Conservation (phyloP, 2,797 vertebrate species). For the Squalus acanthias region DNA sequence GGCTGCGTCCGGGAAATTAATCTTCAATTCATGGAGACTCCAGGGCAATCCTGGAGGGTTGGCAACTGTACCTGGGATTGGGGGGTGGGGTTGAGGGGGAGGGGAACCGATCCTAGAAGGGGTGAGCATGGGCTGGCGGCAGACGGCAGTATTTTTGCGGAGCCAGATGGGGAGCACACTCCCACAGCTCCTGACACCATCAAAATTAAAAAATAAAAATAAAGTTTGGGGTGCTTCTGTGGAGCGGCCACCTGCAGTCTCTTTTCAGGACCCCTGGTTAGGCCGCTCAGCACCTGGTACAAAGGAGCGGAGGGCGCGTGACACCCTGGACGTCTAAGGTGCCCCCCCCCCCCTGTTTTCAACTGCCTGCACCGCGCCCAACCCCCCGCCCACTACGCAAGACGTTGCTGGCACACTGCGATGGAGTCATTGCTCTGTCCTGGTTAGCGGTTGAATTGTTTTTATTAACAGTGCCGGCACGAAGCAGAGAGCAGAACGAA, state of each 20-base stretch:
- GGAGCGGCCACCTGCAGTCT: too few species aligned
- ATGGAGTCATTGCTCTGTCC: background rate
- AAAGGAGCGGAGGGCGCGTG: background rate
- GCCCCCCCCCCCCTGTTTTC: background rate
- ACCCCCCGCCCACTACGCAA: background rate
- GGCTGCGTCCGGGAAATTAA: too few species aligned
- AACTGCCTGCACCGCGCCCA: background rate
- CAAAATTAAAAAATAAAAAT: background rate
- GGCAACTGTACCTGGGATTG: background rate
- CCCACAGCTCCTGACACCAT: background rate
- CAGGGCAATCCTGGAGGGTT: background rate
- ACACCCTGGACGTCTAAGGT: background rate
- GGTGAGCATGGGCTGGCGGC: too few species aligned
- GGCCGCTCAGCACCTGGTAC: background rate
- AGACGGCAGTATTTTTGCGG: background rate
- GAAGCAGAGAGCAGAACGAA: background rate
- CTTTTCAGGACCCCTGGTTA: background rate
- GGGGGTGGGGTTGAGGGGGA: background rate
- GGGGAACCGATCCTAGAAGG: too few species aligned
- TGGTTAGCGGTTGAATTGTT: background rate
- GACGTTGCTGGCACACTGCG: background rate
- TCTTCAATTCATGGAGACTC: too few species aligned
- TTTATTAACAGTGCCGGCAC: background rate
- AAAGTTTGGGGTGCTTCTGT: background rate
- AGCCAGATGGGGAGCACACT: background rate